These are phyloP conservation scores for Zaprionus ghesquierei DNA, from an alignment of 1,140 invertebrate genomes.

Conservation along the genomic window DNA sequence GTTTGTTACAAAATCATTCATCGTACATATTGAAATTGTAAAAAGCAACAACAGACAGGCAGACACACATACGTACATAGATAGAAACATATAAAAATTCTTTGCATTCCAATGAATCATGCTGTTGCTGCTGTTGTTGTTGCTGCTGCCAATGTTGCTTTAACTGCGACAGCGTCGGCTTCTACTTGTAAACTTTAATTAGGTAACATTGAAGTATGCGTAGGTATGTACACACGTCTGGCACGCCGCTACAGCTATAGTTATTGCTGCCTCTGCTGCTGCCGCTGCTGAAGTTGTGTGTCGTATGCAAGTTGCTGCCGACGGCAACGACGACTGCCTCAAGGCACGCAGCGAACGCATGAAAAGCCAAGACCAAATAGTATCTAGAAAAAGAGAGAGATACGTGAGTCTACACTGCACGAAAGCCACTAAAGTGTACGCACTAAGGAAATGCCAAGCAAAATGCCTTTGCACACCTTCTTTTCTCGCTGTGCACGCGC, in stretches of 20 bases:
- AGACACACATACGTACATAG: conserved; percentile 40
- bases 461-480: not conserved
- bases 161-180: conserved; percentile 58
- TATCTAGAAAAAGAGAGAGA: conserved; percentile 47
- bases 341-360: conserved; percentile 44
- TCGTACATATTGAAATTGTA: conserved; percentile 75
- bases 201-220: conserved; percentile 79
- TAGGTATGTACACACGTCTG: conserved; percentile 62
- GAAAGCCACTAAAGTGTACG: not conserved
- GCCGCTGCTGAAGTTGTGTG: conserved; percentile 7
- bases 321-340: conserved; percentile 23
- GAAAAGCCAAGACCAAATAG: conserved; percentile 47
- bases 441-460: not conserved
- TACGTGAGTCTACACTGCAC: conserved; percentile 47
- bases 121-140: conserved; percentile 45
- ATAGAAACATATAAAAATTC: conserved; percentile 81
- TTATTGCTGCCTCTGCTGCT: not conserved
- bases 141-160: conserved; percentile 50
- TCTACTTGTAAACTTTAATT: conserved; percentile 75
- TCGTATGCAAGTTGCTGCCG: conserved; percentile 38
- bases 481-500: conserved; percentile 16
- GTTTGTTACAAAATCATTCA: conserved; percentile 79
- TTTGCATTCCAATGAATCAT: conserved; percentile 80
- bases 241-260: conserved; percentile 1
- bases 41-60: conserved; percentile 48